These are phyloP conservation scores for Lutjanus argentimaculatus DNA, from an alignment of 2,797 vertebrate species.

Conservation along the genomic window DNA sequence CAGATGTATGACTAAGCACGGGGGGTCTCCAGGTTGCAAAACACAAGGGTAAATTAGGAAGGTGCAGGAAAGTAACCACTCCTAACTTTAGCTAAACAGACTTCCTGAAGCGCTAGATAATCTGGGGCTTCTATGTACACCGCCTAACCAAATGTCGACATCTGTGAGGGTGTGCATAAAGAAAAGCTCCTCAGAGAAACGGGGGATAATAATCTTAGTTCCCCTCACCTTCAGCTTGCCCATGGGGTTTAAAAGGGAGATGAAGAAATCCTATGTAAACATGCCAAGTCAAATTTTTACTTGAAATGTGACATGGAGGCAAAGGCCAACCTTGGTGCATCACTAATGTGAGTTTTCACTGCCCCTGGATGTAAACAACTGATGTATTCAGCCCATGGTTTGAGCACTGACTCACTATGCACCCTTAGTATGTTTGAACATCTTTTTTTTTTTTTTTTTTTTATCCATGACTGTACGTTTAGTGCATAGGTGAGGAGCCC, in stretches of 20 bases:
- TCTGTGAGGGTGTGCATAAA: constrained; percentile 86
- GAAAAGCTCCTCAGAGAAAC: constrained; percentile 84
- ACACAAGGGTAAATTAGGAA: constrained; percentile 57
- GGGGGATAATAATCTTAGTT: constrained; percentile 87
- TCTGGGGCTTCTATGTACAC: constrained; percentile 85
- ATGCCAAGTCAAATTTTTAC: constrained; percentile 85
- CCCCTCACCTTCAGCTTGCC: constrained; percentile 84
- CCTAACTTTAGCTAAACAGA: constrained; percentile 84
- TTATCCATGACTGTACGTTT: constrained; percentile 60
- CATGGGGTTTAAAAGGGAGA: constrained; percentile 84
- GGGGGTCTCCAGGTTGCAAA: constrained; percentile 62
- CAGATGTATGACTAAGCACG: constrained; percentile 58
- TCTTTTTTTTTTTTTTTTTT: constrained; percentile 11
- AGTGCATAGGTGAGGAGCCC: constrained; percentile 72
- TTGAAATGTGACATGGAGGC: constrained; percentile 82
- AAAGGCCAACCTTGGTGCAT: constrained; percentile 80
- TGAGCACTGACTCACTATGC: constrained; percentile 65
- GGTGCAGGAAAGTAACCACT: constrained; percentile 80
- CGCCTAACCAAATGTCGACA: constrained; percentile 88
- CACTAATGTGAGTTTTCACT: constrained; percentile 77
- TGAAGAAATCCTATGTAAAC: constrained; percentile 87
- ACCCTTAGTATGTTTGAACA: constrained; percentile 65
- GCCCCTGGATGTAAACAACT: constrained; percentile 83
- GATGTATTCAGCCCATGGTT: constrained; percentile 73
- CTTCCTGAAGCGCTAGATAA: constrained; percentile 82